phyloP scores from a whole-genome alignment of 1,140 invertebrate species.

The Helicorthomorpha holstii region DNA sequence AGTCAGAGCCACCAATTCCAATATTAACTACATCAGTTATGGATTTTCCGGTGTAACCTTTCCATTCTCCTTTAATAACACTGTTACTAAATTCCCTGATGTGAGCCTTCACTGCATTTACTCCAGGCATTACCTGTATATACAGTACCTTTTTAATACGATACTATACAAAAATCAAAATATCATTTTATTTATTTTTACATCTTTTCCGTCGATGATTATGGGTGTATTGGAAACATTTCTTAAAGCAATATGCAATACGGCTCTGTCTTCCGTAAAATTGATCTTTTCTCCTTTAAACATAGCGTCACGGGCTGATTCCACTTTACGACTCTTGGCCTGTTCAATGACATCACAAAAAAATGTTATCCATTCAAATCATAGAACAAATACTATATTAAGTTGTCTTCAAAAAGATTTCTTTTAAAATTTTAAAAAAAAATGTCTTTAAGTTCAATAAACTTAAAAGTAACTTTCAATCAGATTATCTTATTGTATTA shows the following conservation, averaged over 20 bases:
- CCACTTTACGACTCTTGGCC: conserved; percentile 66
- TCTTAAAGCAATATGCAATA: conserved; percentile 84
- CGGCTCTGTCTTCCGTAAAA: conserved; percentile 90
- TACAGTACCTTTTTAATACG: background rate
- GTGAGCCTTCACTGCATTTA: conserved; percentile 77
- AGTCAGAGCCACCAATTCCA: conserved; percentile 97
- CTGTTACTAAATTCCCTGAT: conserved; percentile 84
- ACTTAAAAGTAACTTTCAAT: too few species aligned
- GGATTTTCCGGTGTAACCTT: conserved; percentile 79
- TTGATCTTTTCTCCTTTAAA: conserved; percentile 91
- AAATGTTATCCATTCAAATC: too few species aligned
- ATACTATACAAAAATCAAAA: background rate
- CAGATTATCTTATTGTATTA: too few species aligned
- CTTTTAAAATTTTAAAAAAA: too few species aligned
- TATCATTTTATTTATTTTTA: conserved; percentile 16
- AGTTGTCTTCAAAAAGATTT: too few species aligned
- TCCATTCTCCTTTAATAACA: conserved; percentile 53
- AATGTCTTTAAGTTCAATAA: too few species aligned
- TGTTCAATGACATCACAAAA: too few species aligned
- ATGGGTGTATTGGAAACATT: conserved; percentile 67
- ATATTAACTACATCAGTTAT: conserved; percentile 99
- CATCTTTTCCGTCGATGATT: conserved; percentile 72
- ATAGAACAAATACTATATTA: too few species aligned
- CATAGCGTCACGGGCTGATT: conserved; percentile 77
- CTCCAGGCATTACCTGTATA: conserved; percentile 61